Conservation (phyloP, 2,113 vertebrate genomes). For the Apistogramma diplotaenia region DNA sequence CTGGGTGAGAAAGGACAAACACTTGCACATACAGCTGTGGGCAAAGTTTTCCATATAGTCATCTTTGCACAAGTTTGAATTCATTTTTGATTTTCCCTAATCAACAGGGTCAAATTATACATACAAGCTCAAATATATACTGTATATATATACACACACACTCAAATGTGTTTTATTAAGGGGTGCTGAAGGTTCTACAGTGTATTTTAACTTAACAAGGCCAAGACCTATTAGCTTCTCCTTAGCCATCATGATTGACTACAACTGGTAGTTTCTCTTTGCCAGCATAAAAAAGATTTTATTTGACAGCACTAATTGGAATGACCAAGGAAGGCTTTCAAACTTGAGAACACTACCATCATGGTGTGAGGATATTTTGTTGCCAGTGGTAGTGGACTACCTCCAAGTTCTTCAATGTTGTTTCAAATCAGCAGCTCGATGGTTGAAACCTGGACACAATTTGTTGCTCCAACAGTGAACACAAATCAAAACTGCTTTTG, state of each 20-base stretch:
- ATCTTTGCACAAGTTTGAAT: not conserved
- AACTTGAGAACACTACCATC: too few relatives aligned
- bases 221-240: not conserved
- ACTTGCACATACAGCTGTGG: not conserved
- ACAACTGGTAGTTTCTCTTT: not conserved
- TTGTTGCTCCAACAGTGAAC: too few relatives aligned
- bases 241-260: not conserved
- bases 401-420: too few relatives aligned
- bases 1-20: constrained; percentile 77
- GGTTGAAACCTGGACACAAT: too few relatives aligned
- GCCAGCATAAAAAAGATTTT: not conserved
- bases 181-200: not conserved
- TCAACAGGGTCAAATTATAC: not conserved
- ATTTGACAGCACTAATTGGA: not conserved
- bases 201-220: not conserved
- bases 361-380: too few relatives aligned
- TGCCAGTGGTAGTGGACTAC: too few relatives aligned
- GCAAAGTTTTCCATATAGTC: not conserved
- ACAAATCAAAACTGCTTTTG: too few relatives aligned
- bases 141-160: not conserved
- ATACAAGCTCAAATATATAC: not conserved
- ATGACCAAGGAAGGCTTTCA: not conserved
- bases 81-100: not conserved
- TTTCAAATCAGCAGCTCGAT: too few relatives aligned
- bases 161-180: not conserved